Percentiles rank a stretch among this genome's conserved stretches.
Conservation (phyloP, 2,797 vertebrate species). For the Tapirus indicus region DNA sequence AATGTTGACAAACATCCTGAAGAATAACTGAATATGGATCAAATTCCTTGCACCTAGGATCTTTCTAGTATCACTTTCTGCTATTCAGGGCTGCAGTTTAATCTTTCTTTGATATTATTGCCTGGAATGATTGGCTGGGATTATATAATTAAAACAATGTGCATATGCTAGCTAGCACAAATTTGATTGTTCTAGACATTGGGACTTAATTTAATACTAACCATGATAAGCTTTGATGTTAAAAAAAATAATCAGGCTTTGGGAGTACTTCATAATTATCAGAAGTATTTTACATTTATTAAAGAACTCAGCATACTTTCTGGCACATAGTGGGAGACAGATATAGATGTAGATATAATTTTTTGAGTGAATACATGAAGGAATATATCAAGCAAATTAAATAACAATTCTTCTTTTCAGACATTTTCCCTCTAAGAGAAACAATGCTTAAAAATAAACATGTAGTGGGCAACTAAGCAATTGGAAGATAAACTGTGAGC, state of each 20-base stretch:
- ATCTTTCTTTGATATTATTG: slow-evolving; percentile 48
- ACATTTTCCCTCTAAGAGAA: slow-evolving; percentile 17
- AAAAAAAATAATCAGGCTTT: neutral
- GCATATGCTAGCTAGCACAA: slow-evolving; percentile 18
- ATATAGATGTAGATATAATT: neutral
- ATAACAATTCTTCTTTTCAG: neutral
- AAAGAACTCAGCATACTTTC: neutral
- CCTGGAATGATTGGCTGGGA: slow-evolving; percentile 21
- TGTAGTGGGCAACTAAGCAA: neutral
- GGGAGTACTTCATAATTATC: neutral
- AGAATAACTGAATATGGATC: neutral
- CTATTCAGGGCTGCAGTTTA: neutral
- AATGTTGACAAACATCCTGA: slow-evolving; percentile 55
- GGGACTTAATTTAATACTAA: slow-evolving; percentile 43
- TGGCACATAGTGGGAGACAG: neutral
- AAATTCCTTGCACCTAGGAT: neutral
- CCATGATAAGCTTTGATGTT: slow-evolving; percentile 16
- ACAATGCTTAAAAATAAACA: slow-evolving; percentile 18
- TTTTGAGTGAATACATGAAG: neutral
- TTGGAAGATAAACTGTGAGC: neutral
- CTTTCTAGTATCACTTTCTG: slow-evolving; percentile 28
- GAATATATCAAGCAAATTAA: slow-evolving; percentile 27
- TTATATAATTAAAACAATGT: slow-evolving; percentile 60
- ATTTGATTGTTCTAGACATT: slow-evolving; percentile 58
- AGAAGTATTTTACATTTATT: neutral